These are phyloP conservation scores for Xenotilapia longispinis DNA, from an alignment of 2,113 vertebrate genomes.

Conservation along the genomic window DNA sequence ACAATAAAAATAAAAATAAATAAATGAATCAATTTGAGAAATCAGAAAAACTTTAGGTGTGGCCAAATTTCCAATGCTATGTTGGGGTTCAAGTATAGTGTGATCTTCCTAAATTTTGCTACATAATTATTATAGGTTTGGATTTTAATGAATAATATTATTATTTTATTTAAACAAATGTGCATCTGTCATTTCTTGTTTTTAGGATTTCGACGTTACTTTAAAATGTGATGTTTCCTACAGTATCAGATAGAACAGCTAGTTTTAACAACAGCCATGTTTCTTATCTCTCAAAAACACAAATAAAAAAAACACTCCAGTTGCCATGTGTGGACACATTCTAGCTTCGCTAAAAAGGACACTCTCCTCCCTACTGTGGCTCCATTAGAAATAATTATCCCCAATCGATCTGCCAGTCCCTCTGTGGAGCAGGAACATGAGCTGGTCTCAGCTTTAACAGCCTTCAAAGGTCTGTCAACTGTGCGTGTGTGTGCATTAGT, in stretches of 20 bases:
- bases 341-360: neutral
- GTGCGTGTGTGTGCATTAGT: neutral
- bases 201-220: neutral
- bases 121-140: neutral
- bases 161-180: neutral
- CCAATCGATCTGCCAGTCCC: slow-evolving; percentile 24
- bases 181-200: neutral
- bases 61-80: neutral
- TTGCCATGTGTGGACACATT: neutral
- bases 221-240: neutral
- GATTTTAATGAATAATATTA: neutral
- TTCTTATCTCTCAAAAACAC: neutral
- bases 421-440: slow-evolving; percentile 9
- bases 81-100: neutral
- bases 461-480: slow-evolving; percentile 23
- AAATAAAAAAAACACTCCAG: neutral
- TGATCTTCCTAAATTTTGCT: rapidly evolving
- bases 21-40: neutral
- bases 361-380: slow-evolving; percentile 4
- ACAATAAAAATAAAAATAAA: neutral
- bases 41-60: neutral
- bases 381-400: slow-evolving; percentile 62
- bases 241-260: neutral
- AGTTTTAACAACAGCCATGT: neutral
- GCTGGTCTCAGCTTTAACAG: slow-evolving; percentile 16